A percentile compares a stretch with the other conserved stretches of the same genome.
These are phyloP conservation scores for Dipodomys stephensi DNA, from an alignment of 2,113 vertebrate species.

Conservation along the genomic window DNA sequence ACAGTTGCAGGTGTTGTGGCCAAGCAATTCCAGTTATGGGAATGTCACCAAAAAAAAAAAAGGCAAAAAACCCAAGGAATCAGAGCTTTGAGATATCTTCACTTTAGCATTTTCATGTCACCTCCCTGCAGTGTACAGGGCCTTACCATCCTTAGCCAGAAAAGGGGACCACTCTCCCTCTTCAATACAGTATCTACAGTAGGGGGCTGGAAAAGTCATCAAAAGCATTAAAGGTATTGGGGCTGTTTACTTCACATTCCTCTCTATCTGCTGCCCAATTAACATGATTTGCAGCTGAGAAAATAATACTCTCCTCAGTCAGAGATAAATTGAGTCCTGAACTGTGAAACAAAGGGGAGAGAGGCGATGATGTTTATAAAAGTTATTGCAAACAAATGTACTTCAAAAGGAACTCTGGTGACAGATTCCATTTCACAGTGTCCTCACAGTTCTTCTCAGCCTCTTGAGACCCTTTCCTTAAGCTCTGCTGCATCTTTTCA, in stretches of 20 bases:
- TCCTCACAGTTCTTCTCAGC: neutral
- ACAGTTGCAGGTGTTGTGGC: neutral
- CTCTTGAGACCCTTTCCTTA: slow-evolving; percentile 3
- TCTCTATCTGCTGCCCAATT: slow-evolving; percentile 86
- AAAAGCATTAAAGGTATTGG: slow-evolving; percentile 80
- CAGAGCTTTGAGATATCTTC: neutral
- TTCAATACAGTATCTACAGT: slow-evolving; percentile 88
- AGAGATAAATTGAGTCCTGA: slow-evolving; percentile 84
- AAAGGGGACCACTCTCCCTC: slow-evolving; percentile 29
- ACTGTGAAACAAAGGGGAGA: slow-evolving; percentile 81
- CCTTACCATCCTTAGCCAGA: neutral
- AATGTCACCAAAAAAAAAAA: slow-evolving; percentile 15
- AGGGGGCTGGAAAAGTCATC: slow-evolving; percentile 88
- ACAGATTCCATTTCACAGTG: slow-evolving; percentile 62
- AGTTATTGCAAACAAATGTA: slow-evolving; percentile 86
- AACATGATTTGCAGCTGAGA: slow-evolving; percentile 89
- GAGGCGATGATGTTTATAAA: slow-evolving; percentile 82
- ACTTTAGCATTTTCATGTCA: neutral
- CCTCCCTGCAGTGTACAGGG: neutral
- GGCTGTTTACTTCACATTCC: slow-evolving; percentile 87
- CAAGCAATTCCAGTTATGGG: neutral
- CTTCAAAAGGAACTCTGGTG: slow-evolving; percentile 69
- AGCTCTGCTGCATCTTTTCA: slow-evolving; percentile 20
- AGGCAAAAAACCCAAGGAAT: neutral
- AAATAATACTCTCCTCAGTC: slow-evolving; percentile 85